Evolutionary conservation across 2,888 invertebrate genomes (phyloP).

Genomic region (Pristionchus maxplancki): DNA sequence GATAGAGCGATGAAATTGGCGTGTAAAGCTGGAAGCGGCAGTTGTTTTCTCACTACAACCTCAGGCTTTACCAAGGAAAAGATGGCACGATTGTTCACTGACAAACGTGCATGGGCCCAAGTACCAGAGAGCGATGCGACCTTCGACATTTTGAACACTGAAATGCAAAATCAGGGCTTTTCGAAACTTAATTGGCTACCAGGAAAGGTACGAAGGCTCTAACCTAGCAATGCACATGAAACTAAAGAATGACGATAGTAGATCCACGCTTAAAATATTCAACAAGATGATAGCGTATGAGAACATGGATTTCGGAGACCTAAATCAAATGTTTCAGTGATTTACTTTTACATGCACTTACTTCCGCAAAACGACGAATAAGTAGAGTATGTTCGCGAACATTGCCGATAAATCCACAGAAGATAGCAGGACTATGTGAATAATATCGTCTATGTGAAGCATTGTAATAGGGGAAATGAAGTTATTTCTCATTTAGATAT

Average conservation of each 20-base stretch:
- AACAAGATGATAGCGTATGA: background rate
- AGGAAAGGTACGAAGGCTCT: background rate
- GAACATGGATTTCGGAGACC: background rate
- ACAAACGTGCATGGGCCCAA: background rate
- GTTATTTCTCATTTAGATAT: too few relatives aligned
- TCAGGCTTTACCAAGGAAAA: background rate
- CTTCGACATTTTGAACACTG: background rate
- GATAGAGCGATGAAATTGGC: background rate
- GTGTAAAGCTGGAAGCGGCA: background rate
- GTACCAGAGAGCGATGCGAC: background rate
- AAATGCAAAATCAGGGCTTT: too few relatives aligned
- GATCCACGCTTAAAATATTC: background rate
- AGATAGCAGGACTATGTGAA: background rate
- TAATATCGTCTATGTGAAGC: too few relatives aligned
- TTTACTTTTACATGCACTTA: background rate
- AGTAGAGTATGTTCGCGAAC: background rate
- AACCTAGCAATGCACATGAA: background rate
- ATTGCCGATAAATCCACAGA: background rate
- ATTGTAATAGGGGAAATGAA: too few relatives aligned
- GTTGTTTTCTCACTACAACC: background rate
- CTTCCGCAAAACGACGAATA: background rate
- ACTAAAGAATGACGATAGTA: background rate
- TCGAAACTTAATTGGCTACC: too few relatives aligned
- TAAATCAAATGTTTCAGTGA: background rate
- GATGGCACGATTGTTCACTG: background rate